Evolutionary conservation across 2,797 vertebrate genomes (phyloP), one percentile per base, ranked within the genome.

Genomic region (Cephalopachus bancanus): DNA sequence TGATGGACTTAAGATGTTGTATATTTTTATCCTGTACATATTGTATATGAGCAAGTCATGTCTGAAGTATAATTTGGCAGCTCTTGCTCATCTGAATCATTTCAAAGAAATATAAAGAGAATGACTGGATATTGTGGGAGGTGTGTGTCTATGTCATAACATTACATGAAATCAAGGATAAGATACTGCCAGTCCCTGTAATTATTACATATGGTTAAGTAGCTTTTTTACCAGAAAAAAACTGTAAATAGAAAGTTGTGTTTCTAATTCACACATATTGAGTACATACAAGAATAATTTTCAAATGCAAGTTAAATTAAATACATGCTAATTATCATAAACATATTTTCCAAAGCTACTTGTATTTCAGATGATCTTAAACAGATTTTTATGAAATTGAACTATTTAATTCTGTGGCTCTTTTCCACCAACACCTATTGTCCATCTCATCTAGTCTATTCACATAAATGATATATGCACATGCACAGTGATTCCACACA

Each of bases 101-200:
- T 93, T 95, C 44, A 89, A 71, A 74, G 49, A 95, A 90, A 64
- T 86, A 75, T 19, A 57, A 91, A 93, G 20, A 22, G 14, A 74
- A 71, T n/a, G n/a, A 69, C 20, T 90, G 20, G 55, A 44, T 44
- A 44, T 79, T 8, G 37, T 14, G 26, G 37, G n/a, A 6, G 3
- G n/a, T 44, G 30, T 65, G 24, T 81, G 24, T 59, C 14, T 51
- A 26, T 87, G 16, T 57, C 55, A 64, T 76, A 59, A 44, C 6
- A 83, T 69, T 69, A 74, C 16, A 78, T 14, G 22, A 9, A 80
- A 44, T 89, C 33, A 83, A 65, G 7, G 10, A 57, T 59, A 55
- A 76, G 37, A 67, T 55, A 10, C 37, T 78, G 44, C 17, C 5
- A 75, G n/a, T 11, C 3, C 44, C 94, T 93, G 2, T 0, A 78